These are phyloP conservation scores for Danio choprae DNA, from an alignment of 2,797 vertebrate genomes.

Conservation along the genomic window DNA sequence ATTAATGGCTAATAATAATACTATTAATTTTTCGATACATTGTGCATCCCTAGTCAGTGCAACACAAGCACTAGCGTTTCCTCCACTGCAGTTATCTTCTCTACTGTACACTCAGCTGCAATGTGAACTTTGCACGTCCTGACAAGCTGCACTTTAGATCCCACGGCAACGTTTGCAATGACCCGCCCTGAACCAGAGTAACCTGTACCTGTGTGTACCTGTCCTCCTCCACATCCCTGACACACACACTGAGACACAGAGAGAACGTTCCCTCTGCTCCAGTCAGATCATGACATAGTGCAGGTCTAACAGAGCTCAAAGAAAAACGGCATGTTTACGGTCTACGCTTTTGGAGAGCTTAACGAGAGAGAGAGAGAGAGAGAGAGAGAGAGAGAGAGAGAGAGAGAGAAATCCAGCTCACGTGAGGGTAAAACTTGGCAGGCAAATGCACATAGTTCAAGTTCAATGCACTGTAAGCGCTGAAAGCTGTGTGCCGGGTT, in stretches of 20 bases:
- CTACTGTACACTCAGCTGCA: background rate
- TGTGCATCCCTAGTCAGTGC: background rate
- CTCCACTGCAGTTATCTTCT: background rate
- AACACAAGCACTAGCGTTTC: background rate
- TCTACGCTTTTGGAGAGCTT: slow-evolving; percentile 1
- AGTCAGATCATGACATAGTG: background rate
- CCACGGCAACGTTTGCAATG: background rate
- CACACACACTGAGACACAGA: background rate
- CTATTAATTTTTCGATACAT: too few relatives aligned
- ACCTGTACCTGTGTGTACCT: slow-evolving; percentile 16
- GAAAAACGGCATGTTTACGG: background rate
- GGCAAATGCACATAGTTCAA: slow-evolving; percentile 21
- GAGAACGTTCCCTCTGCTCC: background rate
- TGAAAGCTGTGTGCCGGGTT: slow-evolving; percentile 23
- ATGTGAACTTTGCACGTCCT: slow-evolving; percentile 18
- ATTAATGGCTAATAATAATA: too few relatives aligned
- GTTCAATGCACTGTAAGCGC: slow-evolving; percentile 22
- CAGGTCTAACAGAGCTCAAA: background rate
- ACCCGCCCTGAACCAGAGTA: slow-evolving; percentile 17
- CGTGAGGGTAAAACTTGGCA: slow-evolving; percentile 39
- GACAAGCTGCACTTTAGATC: slow-evolving; percentile 35
- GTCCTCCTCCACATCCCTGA: background rate
- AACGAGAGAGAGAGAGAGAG: background rate
- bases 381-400: background rate
- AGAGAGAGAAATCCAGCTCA: slow-evolving; percentile 22